Conservation (phyloP, 2,888 invertebrate species). For the Dione vanillae region DNA sequence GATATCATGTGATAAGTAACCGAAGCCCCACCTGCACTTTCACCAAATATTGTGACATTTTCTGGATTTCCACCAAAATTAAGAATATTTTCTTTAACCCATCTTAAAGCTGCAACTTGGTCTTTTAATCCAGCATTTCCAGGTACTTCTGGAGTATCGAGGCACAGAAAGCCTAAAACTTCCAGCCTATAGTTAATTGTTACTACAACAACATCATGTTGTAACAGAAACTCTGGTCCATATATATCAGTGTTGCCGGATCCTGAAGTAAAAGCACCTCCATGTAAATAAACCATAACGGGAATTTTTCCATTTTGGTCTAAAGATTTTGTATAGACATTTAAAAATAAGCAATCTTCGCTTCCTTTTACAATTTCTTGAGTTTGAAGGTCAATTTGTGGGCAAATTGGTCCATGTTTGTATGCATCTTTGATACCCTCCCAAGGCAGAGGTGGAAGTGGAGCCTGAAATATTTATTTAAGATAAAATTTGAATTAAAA, state of each 20-base stretch:
- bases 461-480: constrained; percentile 55
- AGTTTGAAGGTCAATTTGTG: constrained; percentile 56
- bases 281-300: constrained; percentile 70
- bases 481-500: neutral
- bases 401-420: constrained; percentile 59
- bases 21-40: constrained; percentile 64
- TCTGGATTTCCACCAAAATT: constrained; percentile 59
- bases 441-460: constrained; percentile 59
- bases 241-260: constrained; percentile 22
- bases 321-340: constrained; percentile 59
- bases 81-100: constrained; percentile 59
- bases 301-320: constrained; percentile 53
- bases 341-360: constrained; percentile 64
- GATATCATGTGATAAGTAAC: constrained; percentile 65
- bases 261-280: constrained; percentile 54
- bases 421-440: constrained; percentile 57
- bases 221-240: constrained; percentile 64
- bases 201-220: constrained; percentile 65
- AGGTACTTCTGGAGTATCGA: constrained; percentile 60
- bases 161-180: constrained; percentile 59
- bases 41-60: constrained; percentile 64
- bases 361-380: constrained; percentile 51
- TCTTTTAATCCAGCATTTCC: constrained; percentile 68
- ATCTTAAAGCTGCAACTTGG: constrained; percentile 59
- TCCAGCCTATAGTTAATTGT: constrained; percentile 70